phyloP scores from a whole-genome alignment of 2,113 vertebrate species.

The Otolemur garnettii region DNA sequence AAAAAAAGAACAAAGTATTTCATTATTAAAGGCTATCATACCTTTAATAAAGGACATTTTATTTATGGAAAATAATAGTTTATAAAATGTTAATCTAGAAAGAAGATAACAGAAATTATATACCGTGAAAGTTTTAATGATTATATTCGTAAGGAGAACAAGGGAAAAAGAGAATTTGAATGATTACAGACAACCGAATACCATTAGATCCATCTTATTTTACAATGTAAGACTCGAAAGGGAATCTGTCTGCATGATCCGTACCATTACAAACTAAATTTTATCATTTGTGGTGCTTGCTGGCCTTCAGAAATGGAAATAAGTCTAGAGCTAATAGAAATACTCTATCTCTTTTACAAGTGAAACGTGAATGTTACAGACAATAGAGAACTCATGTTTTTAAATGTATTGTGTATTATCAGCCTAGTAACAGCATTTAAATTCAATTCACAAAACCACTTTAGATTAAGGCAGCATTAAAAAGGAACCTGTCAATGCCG shows the following conservation, averaged over 20 bases:
- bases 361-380: slow-evolving; percentile 59
- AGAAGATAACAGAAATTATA: not conserved
- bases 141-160: not conserved
- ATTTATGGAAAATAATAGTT: not conserved
- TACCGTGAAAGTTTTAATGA: not conserved
- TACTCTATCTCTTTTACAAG: slow-evolving; percentile 65
- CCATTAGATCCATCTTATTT: not conserved
- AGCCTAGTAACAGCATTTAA: slow-evolving; percentile 61
- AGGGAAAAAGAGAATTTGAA: not conserved
- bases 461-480: slow-evolving; percentile 71
- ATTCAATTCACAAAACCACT: slow-evolving; percentile 76
- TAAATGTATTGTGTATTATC: slow-evolving; percentile 68
- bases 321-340: slow-evolving; percentile 56
- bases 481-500: slow-evolving; percentile 53
- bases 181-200: not conserved
- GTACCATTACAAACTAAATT: not conserved
- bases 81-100: slow-evolving; percentile 46
- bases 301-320: not conserved
- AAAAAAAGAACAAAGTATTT: no score
- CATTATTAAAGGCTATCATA: not conserved
- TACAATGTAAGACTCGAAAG: not conserved
- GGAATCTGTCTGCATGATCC: not conserved
- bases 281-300: not conserved
- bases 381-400: slow-evolving; percentile 55
- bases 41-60: not conserved